These are phyloP conservation scores for Falco novaeseelandiae DNA, from an alignment of 2,797 vertebrate genomes.

Conservation along the genomic window DNA sequence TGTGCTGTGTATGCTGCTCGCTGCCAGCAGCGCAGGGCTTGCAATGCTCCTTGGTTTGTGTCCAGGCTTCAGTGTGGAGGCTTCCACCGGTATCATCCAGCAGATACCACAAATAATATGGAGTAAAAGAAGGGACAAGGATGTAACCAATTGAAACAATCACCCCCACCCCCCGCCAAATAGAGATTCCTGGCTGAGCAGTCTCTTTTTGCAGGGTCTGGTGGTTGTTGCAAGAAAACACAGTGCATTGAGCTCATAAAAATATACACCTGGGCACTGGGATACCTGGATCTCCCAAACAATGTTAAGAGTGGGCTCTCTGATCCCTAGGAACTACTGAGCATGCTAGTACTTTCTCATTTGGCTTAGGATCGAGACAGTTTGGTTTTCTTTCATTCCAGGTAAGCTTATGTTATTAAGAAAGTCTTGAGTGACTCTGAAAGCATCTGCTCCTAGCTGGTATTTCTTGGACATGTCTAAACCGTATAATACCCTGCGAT, in stretches of 20 bases:
- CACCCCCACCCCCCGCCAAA: fast-evolving
- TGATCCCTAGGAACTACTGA: not conserved
- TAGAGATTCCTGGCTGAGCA: not conserved
- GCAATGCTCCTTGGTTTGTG: not conserved
- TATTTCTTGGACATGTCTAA: constrained; percentile 24
- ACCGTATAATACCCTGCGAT: not conserved
- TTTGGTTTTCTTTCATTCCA: not conserved
- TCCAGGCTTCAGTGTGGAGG: not conserved
- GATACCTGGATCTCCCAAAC: not conserved
- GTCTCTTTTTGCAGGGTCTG: not conserved
- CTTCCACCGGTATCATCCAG: not conserved
- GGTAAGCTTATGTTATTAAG: not conserved
- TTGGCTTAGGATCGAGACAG: not conserved
- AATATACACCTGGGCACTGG: not conserved
- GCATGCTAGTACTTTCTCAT: not conserved
- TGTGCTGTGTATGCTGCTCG: not conserved
- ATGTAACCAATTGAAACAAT: not conserved
- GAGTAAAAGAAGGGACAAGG: not conserved
- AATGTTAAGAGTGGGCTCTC: not conserved
- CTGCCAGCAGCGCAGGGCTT: not conserved
- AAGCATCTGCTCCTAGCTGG: constrained; percentile 17
- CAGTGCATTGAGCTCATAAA: not conserved
- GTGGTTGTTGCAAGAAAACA: not conserved
- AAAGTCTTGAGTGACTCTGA: not conserved
- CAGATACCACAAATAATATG: not conserved